Base-by-base conservation (phyloP, 2,797 vertebrate species). In the Sylvilagus floridanus region DNA sequence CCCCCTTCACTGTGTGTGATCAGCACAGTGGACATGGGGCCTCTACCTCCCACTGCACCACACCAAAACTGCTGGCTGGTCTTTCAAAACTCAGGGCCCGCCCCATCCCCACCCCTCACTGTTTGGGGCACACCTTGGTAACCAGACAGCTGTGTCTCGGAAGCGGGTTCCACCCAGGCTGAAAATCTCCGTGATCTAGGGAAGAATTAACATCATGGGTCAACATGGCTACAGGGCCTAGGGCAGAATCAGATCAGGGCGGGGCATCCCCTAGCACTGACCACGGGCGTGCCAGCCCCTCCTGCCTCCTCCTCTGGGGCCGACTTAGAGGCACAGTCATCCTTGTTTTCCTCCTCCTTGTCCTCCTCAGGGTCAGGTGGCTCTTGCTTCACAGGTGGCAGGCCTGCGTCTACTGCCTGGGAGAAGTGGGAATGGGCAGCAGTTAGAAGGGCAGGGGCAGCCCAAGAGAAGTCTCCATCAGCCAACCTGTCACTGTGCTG, bases 141-240 rank as follows among this genome's bases (percentile, higher is more conserved):
- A 97, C 97, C 97, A 97, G 96, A 96, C 91, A 47, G 96, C 95
- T 97, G 96, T 96, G 37, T 97, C 97, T 94, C 97, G 96, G 72
- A 97, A 95, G 91, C 97, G 96, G 71, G 91, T 96, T 95, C 97
- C 97, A 84, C 97, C 98, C 97, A 98, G 96, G 96, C 98, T 98
- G 95, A 97, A 98, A 94, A 98, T 98, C 97, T 98, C 98, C 82
- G 97, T 98, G 95, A 98, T 98, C 98, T 98, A 95, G 60, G 93
- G 65, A 90, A 96, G 50, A 97, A 97, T 95, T 78, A 97, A 86
- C 35, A 95, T 85, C 42, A 79, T 93, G 26, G 84, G 66, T 97
- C 95, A 95, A 75, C 35, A 54, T 19, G 54, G 73, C 73, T 30
- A 12, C 42, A 60, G 32, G 47, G 30, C 37, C 60, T 81, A 24